A percentile compares a stretch with the other conserved stretches of the same genome.
These are phyloP conservation scores for Apotomis capreana DNA, from an alignment of 2,888 invertebrate species.

Conservation along the genomic window DNA sequence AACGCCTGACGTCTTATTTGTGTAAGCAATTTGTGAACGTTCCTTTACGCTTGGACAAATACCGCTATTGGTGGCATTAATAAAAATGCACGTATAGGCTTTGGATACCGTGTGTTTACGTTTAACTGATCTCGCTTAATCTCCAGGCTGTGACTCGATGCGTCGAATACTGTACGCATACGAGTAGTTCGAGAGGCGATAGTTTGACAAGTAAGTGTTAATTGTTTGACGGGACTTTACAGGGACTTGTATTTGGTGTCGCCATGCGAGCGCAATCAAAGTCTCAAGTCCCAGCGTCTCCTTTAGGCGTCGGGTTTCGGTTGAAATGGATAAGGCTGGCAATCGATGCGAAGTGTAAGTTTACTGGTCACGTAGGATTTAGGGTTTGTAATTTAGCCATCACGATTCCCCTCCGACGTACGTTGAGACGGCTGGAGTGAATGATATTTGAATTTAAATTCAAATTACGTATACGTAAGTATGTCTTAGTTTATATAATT, in stretches of 20 bases:
- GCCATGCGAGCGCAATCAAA: conserved; percentile 29
- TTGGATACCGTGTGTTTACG: neutral
- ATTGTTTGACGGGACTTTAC: conserved; percentile 46
- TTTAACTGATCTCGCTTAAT: neutral
- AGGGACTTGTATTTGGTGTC: conserved; percentile 34
- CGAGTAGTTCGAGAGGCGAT: conserved; percentile 38
- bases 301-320: neutral
- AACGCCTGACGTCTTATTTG: conserved; percentile 51
- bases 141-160: conserved; percentile 22
- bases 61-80: conserved; percentile 19
- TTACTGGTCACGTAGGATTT: conserved; percentile 14
- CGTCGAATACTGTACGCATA: conserved; percentile 6
- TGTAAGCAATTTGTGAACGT: conserved; percentile 51
- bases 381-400: conserved; percentile 21
- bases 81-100: neutral
- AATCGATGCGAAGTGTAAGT: neutral
- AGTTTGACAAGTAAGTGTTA: conserved; percentile 49
- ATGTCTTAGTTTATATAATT: too few relatives aligned
- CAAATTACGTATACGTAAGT: neutral
- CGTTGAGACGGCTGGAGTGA: conserved; percentile 3
- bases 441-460: neutral
- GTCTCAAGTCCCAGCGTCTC: conserved; percentile 3
- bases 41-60: conserved; percentile 31
- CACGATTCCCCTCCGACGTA: conserved; percentile 13
- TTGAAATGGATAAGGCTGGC: neutral